Conservation (phyloP, 2,888 invertebrate genomes). For the Ellobium chinense region DNA sequence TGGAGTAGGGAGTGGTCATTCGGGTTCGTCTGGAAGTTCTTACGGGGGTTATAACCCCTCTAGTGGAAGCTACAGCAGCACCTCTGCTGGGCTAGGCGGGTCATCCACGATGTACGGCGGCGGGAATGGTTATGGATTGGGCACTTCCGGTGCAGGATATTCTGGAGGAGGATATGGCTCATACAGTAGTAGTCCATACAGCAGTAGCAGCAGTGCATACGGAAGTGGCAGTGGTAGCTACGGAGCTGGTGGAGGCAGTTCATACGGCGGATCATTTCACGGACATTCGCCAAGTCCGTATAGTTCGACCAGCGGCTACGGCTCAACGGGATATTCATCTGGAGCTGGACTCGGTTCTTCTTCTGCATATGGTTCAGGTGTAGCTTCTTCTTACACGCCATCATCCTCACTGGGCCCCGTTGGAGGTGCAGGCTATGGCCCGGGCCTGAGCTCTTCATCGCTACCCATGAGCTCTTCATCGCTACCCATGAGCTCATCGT, state of each 20-base stretch:
- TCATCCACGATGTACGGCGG: constrained; percentile 6
- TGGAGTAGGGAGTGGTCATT: constrained; percentile 32
- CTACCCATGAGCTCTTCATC: too few relatives aligned
- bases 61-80: constrained; percentile 14
- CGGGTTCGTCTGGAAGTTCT: constrained; percentile 17
- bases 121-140: constrained; percentile 21
- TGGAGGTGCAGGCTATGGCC: background rate
- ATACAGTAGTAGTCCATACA: background rate
- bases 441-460: background rate
- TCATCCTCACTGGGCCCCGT: background rate
- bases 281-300: constrained; percentile 42
- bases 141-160: background rate
- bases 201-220: constrained; percentile 8
- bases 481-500: too few relatives aligned
- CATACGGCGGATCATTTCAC: constrained; percentile 24
- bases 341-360: background rate
- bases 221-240: constrained; percentile 8
- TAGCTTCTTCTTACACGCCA: background rate
- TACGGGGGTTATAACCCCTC: constrained; percentile 12
- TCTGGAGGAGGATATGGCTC: background rate
- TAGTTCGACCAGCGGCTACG: constrained; percentile 14
- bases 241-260: background rate
- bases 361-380: background rate
- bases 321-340: background rate
- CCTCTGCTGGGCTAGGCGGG: background rate